Percentiles rank a stretch among this genome's conserved stretches.
Conservation (phyloP, 2,888 invertebrate genomes). For the Scaptomyza reducta region DNA sequence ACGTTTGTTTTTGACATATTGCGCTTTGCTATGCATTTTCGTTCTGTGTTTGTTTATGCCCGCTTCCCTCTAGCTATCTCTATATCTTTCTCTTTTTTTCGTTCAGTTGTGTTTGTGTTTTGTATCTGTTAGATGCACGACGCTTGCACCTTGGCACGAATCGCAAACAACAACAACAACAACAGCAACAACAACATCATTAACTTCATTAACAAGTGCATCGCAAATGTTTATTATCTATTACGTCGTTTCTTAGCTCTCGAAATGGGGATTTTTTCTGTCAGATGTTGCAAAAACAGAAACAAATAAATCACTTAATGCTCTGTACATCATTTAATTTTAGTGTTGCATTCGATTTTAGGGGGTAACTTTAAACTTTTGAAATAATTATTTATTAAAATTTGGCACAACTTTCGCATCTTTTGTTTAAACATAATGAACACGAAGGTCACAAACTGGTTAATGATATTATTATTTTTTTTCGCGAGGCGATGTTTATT, state of each 20-base stretch:
- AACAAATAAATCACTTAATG: not conserved
- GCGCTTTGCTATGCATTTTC: constrained; percentile 59
- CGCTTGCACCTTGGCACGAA: constrained; percentile 71
- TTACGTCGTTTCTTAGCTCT: constrained; percentile 45
- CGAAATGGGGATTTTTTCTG: constrained; percentile 6
- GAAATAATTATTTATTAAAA: constrained; percentile 17
- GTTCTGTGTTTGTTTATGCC: constrained; percentile 2
- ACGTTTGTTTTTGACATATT: constrained; percentile 61
- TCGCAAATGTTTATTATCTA: constrained; percentile 53
- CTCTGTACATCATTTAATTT: not conserved
- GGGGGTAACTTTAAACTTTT: constrained; percentile 3
- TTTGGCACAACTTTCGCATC: constrained; percentile 37
- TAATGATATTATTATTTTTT: no score
- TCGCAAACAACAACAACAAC: constrained; percentile 41
- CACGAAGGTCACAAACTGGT: constrained; percentile 69
- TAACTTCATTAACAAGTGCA: constrained; percentile 75
- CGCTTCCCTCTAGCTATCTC: constrained; percentile 13
- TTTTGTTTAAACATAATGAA: constrained; percentile 58
- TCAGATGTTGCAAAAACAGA: not conserved
- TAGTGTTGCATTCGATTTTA: no score
- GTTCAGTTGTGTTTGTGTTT: constrained; percentile 1
- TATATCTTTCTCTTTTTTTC: not conserved
- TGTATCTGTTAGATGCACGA: constrained; percentile 60
- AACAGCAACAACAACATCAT: constrained; percentile 57
- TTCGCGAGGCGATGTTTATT: no score